Base-by-base conservation (phyloP, 2,113 vertebrate species). In the Bufo bufo region DNA sequence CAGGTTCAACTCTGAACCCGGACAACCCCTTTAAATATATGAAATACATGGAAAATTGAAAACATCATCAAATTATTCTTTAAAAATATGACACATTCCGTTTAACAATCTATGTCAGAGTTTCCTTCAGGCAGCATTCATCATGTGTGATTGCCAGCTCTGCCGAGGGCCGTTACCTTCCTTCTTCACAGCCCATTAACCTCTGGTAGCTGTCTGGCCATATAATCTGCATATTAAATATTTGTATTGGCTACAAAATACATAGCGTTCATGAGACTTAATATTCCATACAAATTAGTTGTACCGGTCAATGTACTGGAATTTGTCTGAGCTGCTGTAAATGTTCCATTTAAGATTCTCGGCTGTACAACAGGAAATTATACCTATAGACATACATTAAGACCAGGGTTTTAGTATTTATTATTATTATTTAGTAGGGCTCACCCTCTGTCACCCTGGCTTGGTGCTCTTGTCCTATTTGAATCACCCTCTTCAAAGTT, bases 171-270 rank as follows among this genome's bases (percentile, higher is more conserved):
- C 17, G 14, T 83, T 84, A 54, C 49, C 82, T 13, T 9, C 16
- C 56, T 61, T 10, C 58, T 43, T 61, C 47, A 61, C 56, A 61
- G 56, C 56, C 6, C 56, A 61, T 81, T 81, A 81, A 17, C 12
- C 79, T 81, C 11, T 61, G 58, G 4, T 81, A 81, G 49, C 66
- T 71, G 6, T 65, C 50, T 84, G 23, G 65, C 49, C 5, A 13
- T 84, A 14, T 23, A 54, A 71, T 84, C 65, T 84, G 82, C 49
- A 69, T 84, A 16, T 16, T 71, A 52, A 71, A 71, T 84, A 65
- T 69, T 84, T 84, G 65, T 33, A 50, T 54, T 71, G 82, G 82
- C 82, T 7, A 52, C 4, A 13, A 20, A 50, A 66, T n/a, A 50
- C 47, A 33, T 20, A 6, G 45, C 0, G 20, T 23, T 23, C 10